Evolutionary conservation across 2,113 vertebrate genomes (phyloP), one percentile per base, ranked within the genome.

Genomic region (Xyliphius kryptos): DNA sequence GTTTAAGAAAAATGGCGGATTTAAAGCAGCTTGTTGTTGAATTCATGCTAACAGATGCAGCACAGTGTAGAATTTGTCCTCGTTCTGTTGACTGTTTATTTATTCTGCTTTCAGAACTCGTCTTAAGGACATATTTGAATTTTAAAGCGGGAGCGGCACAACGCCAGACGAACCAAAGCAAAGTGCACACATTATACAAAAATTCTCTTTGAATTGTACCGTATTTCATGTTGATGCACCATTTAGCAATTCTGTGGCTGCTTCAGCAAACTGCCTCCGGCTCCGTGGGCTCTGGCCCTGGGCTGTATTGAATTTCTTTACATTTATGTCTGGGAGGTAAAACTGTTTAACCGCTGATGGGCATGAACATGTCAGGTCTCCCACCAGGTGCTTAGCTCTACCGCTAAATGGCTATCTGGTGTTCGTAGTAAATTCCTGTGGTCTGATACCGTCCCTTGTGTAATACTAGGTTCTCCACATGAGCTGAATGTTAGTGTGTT

Each of bases 341-440:
- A 70, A 56, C 47, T 57, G 32, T 61, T 66, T 66, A 54, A 48
- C 57, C 41, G 43, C 37, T 52, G 15, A 44, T 56, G 12, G 26
- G 19, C 46, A 58, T 6, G n/a, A 20, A 66, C 41, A 58, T 58
- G 13, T 15, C 13, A 37, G 17, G 13, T 12, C 11, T 21, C 40
- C 6, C 8, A 43, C 13, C 43, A 3, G 40, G 40, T 8, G 40
- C 40, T 3, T 2, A 41, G 9, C 9, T 13, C 9, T 41, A 38
- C 36, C 9, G 36, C 36, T 6, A 38, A 38, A 38, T 38, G 36
- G 36, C 36, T 38, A 10, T 38, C 36, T 38, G 36, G 36, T 38
- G 36, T 38, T 38, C 9, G 5, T 38, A 10, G 5, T 5, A 6
- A 38, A 38, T 38, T 6, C 36, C 36, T 38, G 36, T 38, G 36